A percentile compares a stretch with the other conserved stretches of the same genome.
Evolutionary conservation across 2,888 invertebrate genomes (phyloP).

Genomic region (Trachelus troglodyta): DNA sequence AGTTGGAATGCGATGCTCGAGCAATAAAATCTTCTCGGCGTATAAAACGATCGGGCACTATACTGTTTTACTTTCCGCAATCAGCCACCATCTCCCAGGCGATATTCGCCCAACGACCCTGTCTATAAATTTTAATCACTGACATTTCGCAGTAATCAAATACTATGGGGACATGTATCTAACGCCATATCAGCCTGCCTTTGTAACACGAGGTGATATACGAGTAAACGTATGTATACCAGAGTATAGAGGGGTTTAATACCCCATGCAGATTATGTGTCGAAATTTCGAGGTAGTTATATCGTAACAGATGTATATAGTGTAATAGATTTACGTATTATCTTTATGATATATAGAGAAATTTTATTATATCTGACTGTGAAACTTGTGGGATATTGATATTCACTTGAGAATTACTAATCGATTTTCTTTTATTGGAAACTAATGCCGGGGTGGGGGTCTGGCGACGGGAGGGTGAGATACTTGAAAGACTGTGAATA

Average conservation of each 20-base stretch:
- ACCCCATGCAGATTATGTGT: not conserved
- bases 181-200: not conserved
- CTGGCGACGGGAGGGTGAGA: not conserved
- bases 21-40: not conserved
- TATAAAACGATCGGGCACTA: not conserved
- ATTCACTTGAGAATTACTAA: not conserved
- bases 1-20: not conserved
- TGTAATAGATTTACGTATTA: not conserved
- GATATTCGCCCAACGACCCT: constrained; percentile 33
- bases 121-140: constrained; percentile 49
- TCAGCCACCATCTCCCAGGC: constrained; percentile 34
- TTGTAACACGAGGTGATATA: constrained; percentile 12
- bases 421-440: not conserved
- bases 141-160: constrained; percentile 42
- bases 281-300: not conserved
- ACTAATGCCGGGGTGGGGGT: not conserved
- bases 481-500: not conserved
- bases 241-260: not conserved
- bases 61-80: constrained; percentile 29
- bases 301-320: not conserved
- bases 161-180: constrained; percentile 13
- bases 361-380: not conserved
- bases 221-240: not conserved
- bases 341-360: not conserved
- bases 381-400: not conserved